These are phyloP conservation scores for Acleris emargana DNA, from an alignment of 2,888 invertebrate genomes.

Conservation along the genomic window DNA sequence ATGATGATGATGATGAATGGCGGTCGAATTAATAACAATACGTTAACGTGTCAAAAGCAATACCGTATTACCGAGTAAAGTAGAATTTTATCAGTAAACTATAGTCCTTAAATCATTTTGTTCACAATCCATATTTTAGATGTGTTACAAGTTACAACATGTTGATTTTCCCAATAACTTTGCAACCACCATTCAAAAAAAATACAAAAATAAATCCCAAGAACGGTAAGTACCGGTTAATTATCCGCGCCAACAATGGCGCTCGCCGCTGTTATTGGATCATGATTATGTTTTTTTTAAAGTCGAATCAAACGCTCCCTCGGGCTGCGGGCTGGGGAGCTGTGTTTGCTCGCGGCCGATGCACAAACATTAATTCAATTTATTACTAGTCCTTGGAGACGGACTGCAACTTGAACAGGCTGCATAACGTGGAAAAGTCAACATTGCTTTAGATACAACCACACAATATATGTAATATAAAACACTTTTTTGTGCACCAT, in stretches of 20 bases:
- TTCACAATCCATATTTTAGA: too few relatives aligned
- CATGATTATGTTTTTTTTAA: constrained; percentile 19
- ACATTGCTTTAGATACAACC: background rate
- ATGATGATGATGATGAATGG: too few relatives aligned
- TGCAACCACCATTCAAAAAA: background rate
- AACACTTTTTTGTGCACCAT: too few relatives aligned
- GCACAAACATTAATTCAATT: constrained; percentile 26
- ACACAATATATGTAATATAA: too few relatives aligned
- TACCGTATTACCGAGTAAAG: too few relatives aligned
- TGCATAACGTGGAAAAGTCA: background rate
- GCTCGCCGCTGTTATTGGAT: constrained; percentile 15
- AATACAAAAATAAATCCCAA: background rate
- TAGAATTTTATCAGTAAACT: too few relatives aligned
- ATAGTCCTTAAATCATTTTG: too few relatives aligned
- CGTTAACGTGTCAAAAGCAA: too few relatives aligned
- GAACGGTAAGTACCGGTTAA: background rate
- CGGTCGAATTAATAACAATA: too few relatives aligned
- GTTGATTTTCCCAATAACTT: too few relatives aligned
- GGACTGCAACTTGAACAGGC: background rate
- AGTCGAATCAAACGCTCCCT: constrained; percentile 13
- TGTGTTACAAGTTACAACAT: too few relatives aligned
- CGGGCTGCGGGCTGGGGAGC: constrained; percentile 17
- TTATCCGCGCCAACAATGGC: constrained; percentile 4
- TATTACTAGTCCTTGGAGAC: constrained; percentile 24
- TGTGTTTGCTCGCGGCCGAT: constrained; percentile 9